These are phyloP conservation scores for Hippopotamyrus pictus DNA, from an alignment of 2,797 vertebrate genomes.

Conservation along the genomic window DNA sequence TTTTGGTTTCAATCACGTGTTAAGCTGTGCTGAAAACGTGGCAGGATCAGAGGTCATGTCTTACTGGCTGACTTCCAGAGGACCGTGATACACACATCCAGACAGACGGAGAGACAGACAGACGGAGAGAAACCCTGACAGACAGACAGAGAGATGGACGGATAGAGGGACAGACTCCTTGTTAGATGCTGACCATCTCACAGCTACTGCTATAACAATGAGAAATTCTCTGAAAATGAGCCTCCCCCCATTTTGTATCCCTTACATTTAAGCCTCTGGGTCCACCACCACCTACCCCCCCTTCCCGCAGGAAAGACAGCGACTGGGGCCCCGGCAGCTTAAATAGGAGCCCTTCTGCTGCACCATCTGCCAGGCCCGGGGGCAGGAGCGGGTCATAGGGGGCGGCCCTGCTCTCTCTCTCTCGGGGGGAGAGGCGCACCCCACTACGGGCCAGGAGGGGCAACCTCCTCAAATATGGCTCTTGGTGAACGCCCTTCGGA, in stretches of 20 bases:
- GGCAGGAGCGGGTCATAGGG: not conserved
- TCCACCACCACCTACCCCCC: not conserved
- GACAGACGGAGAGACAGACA: not conserved
- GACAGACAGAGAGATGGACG: not conserved
- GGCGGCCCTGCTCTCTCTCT: not conserved
- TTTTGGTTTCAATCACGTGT: not conserved
- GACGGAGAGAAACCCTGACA: not conserved
- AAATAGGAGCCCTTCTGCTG: constrained; percentile 46
- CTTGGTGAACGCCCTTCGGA: not conserved
- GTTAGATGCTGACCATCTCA: constrained; percentile 2
- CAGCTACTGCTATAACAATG: constrained; percentile 27
- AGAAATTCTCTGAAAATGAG: constrained; percentile 26
- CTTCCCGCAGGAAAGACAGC: constrained; percentile 13
- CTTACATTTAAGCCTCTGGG: constrained; percentile 44
- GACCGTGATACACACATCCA: not conserved
- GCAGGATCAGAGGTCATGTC: not conserved
- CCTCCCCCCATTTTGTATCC: constrained; percentile 16
- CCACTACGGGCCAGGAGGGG: not conserved
- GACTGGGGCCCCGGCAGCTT: constrained; percentile 47
- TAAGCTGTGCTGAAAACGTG: not conserved
- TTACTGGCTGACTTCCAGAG: not conserved
- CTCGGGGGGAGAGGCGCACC: not conserved
- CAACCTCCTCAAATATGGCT: not conserved
- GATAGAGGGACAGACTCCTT: not conserved
- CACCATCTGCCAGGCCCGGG: constrained; percentile 44